A percentile compares a stretch with the other conserved stretches of the same genome.
phyloP scores from a whole-genome alignment of 2,797 vertebrate genomes.

The Onychomys leucogaster region DNA sequence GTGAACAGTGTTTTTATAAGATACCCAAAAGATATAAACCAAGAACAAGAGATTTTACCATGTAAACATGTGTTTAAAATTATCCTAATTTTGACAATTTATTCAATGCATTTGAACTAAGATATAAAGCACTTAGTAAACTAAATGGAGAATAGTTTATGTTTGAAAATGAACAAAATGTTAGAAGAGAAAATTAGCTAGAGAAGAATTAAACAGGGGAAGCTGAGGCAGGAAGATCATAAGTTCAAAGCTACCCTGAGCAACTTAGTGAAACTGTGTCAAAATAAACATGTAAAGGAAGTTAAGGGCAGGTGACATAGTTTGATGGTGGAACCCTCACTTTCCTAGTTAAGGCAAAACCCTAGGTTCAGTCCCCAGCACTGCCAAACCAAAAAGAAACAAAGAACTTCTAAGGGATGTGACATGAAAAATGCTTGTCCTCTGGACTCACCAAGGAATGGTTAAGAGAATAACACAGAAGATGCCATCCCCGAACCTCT shows the following conservation, averaged over 20 bases:
- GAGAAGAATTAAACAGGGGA: background rate
- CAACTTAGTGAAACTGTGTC: background rate
- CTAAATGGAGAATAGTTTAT: background rate
- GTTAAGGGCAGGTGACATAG: too few species aligned
- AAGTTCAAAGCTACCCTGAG: background rate
- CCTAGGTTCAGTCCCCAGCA: too few species aligned
- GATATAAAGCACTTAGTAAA: background rate
- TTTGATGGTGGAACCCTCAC: background rate
- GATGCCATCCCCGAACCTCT: background rate
- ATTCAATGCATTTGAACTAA: conserved; percentile 33
- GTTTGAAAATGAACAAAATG: background rate
- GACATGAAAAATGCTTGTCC: background rate
- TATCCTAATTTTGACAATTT: background rate
- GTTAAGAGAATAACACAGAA: background rate
- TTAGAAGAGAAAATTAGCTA: conserved; percentile 6
- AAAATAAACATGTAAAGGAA: too few species aligned
- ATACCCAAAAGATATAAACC: background rate
- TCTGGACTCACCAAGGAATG: background rate
- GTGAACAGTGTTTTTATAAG: background rate
- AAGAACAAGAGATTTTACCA: background rate
- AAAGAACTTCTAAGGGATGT: background rate
- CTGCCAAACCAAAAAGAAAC: background rate
- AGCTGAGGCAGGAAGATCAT: background rate
- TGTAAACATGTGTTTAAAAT: background rate
- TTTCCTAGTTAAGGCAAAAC: background rate